phyloP scores from a whole-genome alignment of 1,140 invertebrate species.

The Drosophila lacteicornis region DNA sequence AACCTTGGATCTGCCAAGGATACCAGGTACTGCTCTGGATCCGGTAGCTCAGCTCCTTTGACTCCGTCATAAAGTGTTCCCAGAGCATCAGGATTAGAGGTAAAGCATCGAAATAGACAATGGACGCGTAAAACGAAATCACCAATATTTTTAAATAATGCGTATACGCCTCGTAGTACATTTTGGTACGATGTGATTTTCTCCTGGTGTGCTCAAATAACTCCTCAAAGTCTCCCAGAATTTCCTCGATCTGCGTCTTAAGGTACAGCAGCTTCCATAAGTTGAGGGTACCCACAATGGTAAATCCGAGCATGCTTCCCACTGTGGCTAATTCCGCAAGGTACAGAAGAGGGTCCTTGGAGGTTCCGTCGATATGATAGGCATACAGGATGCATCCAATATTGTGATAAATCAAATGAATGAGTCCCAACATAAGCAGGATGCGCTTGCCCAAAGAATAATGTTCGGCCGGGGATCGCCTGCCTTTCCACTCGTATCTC shows the following conservation, averaged over 20 bases:
- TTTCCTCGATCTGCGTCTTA: slow-evolving; percentile 38
- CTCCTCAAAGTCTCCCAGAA: slow-evolving; percentile 53
- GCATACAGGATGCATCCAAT: slow-evolving; percentile 62
- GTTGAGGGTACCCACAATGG: slow-evolving; percentile 52
- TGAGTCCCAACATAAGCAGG: slow-evolving; percentile 49
- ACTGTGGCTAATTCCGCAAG: slow-evolving; percentile 55
- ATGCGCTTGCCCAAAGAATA: neutral
- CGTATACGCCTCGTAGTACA: slow-evolving; percentile 48
- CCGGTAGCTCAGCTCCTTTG: slow-evolving; percentile 32
- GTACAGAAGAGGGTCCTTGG: slow-evolving; percentile 5
- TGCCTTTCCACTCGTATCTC: slow-evolving; percentile 27
- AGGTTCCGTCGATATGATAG: slow-evolving; percentile 17
- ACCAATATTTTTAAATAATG: slow-evolving; percentile 31
- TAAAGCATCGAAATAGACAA: slow-evolving; percentile 57
- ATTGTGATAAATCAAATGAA: slow-evolving; percentile 71
- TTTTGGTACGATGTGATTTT: slow-evolving; percentile 26
- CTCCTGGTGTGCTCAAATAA: slow-evolving; percentile 25
- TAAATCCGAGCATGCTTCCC: slow-evolving; percentile 56
- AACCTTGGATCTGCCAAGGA: slow-evolving; percentile 57
- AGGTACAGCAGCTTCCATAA: slow-evolving; percentile 47
- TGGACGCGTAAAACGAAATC: slow-evolving; percentile 25
- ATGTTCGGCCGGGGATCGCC: neutral
- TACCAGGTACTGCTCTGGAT: slow-evolving; percentile 74
- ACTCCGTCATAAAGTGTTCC: slow-evolving; percentile 26
- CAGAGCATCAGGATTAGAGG: slow-evolving; percentile 53